Conservation (phyloP, 2,113 vertebrate genomes). For the Colaptes auratus region DNA sequence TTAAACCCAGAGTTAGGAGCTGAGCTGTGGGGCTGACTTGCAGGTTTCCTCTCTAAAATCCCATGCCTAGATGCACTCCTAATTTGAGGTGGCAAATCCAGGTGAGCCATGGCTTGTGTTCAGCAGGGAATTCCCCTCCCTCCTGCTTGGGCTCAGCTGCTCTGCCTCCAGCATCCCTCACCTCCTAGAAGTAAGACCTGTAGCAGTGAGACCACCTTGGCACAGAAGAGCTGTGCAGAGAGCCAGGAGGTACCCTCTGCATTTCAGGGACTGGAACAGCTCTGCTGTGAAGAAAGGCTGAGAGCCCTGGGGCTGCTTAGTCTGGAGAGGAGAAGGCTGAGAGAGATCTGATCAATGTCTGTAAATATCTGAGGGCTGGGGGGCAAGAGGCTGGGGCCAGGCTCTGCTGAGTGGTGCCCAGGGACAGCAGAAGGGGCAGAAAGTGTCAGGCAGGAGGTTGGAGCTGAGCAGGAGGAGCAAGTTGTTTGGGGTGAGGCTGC, state of each 20-base stretch:
- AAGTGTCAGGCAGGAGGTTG: too few species aligned
- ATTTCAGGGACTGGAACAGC: background rate
- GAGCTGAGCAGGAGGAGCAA: too few species aligned
- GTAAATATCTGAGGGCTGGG: too few species aligned
- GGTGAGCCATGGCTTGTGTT: background rate
- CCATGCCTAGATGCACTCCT: rapidly evolving
- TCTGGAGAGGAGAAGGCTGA: too few species aligned
- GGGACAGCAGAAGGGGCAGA: too few species aligned
- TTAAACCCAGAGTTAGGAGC: background rate
- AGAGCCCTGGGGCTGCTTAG: too few species aligned
- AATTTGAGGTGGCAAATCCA: background rate
- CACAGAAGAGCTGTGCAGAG: rapidly evolving
- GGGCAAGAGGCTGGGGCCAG: too few species aligned
- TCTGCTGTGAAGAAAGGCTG: too few species aligned
- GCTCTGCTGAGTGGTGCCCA: too few species aligned
- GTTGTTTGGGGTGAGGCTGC: too few species aligned
- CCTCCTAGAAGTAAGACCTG: background rate
- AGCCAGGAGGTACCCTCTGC: background rate
- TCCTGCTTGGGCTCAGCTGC: background rate
- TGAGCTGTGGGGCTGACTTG: background rate
- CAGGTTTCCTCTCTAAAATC: background rate
- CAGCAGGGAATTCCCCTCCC: background rate
- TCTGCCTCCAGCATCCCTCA: background rate
- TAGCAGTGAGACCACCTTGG: background rate
- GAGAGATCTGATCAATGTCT: too few species aligned